Conservation (phyloP, 1,140 invertebrate genomes). For the Amyelois transitella region DNA sequence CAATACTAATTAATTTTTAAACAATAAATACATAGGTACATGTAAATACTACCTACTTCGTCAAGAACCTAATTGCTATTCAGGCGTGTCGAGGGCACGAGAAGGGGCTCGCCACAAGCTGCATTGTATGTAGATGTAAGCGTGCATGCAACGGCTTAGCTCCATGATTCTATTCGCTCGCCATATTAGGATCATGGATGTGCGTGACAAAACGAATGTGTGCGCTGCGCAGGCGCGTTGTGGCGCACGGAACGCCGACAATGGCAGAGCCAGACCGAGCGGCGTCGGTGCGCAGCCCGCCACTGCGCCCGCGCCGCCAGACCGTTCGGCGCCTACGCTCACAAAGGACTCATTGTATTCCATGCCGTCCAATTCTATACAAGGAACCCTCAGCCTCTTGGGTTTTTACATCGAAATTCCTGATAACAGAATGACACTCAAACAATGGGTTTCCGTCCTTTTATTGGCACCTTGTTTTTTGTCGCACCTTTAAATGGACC, state of each 20-base stretch:
- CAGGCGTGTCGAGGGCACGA: constrained; percentile 12
- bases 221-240: constrained; percentile 8
- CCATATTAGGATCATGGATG: constrained; percentile 32
- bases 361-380: constrained; percentile 45
- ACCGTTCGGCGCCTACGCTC: constrained; percentile 67
- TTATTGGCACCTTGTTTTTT: constrained; percentile 74
- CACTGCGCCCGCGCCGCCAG: constrained; percentile 40
- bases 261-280: constrained; percentile 14
- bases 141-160: constrained; percentile 13
- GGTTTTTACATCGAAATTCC: constrained; percentile 57
- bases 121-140: constrained; percentile 36
- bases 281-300: constrained; percentile 33
- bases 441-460: constrained; percentile 73
- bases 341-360: constrained; percentile 68
- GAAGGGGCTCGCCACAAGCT: constrained; percentile 9
- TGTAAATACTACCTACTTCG: too few species aligned
- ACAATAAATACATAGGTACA: too few species aligned
- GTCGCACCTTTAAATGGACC: constrained; percentile 53
- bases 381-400: constrained; percentile 46
- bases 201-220: constrained; percentile 29
- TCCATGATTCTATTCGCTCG: constrained; percentile 7
- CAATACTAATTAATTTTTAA: too few species aligned
- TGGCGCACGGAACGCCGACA: constrained; percentile 36
- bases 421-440: constrained; percentile 63
- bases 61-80: not conserved